These are phyloP conservation scores for Scophthalmus maximus DNA, from an alignment of 2,113 vertebrate genomes.

Conservation along the genomic window DNA sequence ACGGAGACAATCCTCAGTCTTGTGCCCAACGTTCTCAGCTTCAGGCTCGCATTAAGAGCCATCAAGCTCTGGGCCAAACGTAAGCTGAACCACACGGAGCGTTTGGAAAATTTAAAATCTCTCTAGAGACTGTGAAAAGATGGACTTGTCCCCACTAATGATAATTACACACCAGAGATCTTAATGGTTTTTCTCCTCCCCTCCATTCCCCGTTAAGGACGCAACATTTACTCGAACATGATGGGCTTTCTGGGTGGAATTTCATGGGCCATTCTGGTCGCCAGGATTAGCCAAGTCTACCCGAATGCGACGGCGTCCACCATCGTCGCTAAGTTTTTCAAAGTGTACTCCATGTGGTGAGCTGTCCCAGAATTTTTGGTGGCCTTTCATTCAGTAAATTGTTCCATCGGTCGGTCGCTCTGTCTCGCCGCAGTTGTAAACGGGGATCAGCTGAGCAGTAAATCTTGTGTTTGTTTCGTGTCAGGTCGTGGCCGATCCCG, in stretches of 20 bases:
- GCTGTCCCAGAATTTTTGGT: conserved; percentile 54
- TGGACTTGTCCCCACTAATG: too few species aligned
- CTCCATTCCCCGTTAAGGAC: conserved; percentile 80
- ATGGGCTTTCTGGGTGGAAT: conserved; percentile 93
- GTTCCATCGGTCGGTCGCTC: too few species aligned
- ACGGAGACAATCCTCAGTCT: conserved; percentile 93
- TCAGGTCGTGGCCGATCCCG: conserved; percentile 94
- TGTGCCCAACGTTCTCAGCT: conserved; percentile 93
- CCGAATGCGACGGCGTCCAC: conserved; percentile 93
- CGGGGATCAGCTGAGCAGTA: too few species aligned
- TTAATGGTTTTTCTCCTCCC: too few species aligned
- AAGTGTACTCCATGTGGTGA: conserved; percentile 95
- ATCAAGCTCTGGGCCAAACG: conserved; percentile 93
- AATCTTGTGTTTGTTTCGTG: conserved; percentile 6
- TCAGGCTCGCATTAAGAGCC: conserved; percentile 92
- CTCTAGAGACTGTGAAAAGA: too few species aligned
- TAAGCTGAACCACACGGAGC: conserved; percentile 81
- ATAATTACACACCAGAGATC: too few species aligned
- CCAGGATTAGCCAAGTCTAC: conserved; percentile 94
- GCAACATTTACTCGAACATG: conserved; percentile 95
- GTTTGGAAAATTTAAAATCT: too few species aligned
- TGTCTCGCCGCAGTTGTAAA: too few species aligned
- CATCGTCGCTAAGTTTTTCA: conserved; percentile 94
- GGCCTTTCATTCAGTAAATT: background rate
- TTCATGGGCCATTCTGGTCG: conserved; percentile 95